Percentiles rank a stretch among this genome's conserved stretches.
Evolutionary conservation across 2,113 vertebrate species (phyloP).

Genomic region (Triplophysa tibetana): DNA sequence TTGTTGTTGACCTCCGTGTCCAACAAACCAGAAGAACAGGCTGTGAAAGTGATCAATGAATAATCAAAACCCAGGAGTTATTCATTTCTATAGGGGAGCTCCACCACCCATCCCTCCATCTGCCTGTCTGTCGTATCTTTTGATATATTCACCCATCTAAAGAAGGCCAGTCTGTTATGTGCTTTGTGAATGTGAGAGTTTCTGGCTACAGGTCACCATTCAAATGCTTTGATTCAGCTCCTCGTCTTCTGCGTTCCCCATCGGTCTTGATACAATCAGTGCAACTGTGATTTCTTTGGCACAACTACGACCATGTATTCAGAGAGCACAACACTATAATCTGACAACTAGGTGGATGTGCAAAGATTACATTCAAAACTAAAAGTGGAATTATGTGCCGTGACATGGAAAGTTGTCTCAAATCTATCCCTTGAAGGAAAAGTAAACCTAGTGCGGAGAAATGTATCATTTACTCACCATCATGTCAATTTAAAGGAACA

Average conservation of each 20-base stretch:
- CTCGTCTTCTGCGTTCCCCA: background rate
- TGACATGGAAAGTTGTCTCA: background rate
- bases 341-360: slow-evolving; percentile 15
- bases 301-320: slow-evolving; percentile 26
- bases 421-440: background rate
- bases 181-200: slow-evolving; percentile 18
- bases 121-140: background rate
- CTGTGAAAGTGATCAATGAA: slow-evolving; percentile 5
- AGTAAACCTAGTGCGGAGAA: background rate
- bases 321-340: background rate
- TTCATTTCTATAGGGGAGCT: slow-evolving; percentile 25
- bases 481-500: background rate
- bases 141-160: slow-evolving; percentile 1
- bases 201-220: background rate
- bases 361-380: slow-evolving; percentile 35
- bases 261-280: too few relatives aligned
- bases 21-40: slow-evolving; percentile 6
- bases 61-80: slow-evolving; percentile 16
- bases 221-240: background rate
- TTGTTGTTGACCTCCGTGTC: slow-evolving; percentile 9
- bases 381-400: slow-evolving; percentile 12
- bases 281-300: slow-evolving; percentile 21
- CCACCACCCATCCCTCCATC: background rate
- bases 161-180: background rate
- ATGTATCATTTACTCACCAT: background rate